Evolutionary conservation across 2,797 vertebrate species (phyloP).

Genomic region (Pelodytes ibericus): DNA sequence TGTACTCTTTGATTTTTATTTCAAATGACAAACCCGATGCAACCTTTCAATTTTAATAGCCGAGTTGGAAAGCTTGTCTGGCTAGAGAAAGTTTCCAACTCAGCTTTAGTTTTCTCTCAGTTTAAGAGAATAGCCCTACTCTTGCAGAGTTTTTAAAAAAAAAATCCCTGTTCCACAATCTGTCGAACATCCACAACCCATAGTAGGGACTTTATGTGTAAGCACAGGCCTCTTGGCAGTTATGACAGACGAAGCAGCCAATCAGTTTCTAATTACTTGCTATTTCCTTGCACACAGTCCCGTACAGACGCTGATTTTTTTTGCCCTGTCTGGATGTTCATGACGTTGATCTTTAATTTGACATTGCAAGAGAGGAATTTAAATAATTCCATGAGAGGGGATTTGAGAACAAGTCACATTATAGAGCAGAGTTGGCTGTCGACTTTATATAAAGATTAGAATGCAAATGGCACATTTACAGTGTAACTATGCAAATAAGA

Average conservation of each 20-base stretch:
- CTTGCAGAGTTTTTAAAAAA: too few relatives aligned
- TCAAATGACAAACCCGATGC: too few relatives aligned
- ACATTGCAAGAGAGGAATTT: slow-evolving; percentile 7
- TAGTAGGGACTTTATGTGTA: not conserved
- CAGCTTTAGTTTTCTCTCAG: too few relatives aligned
- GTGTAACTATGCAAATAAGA: slow-evolving; percentile 43
- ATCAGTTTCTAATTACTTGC: not conserved
- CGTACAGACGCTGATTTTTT: not conserved
- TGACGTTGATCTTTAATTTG: slow-evolving; percentile 21
- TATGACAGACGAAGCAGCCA: not conserved
- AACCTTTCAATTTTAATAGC: too few relatives aligned
- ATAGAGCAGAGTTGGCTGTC: not conserved
- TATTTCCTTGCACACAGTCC: not conserved
- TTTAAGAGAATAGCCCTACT: too few relatives aligned
- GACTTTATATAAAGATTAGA: slow-evolving; percentile 35
- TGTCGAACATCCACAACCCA: not conserved
- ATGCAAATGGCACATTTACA: slow-evolving; percentile 50
- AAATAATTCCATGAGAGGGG: slow-evolving; percentile 30
- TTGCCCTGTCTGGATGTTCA: not conserved
- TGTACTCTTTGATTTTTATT: too few relatives aligned
- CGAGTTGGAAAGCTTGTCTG: too few relatives aligned
- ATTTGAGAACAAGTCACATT: not conserved
- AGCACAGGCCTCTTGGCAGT: not conserved
- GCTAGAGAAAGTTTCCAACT: too few relatives aligned
- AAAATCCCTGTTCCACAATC: too few relatives aligned